These are phyloP conservation scores for Yponomeuta evonymella DNA, from an alignment of 2,888 invertebrate genomes.

Conservation along the genomic window DNA sequence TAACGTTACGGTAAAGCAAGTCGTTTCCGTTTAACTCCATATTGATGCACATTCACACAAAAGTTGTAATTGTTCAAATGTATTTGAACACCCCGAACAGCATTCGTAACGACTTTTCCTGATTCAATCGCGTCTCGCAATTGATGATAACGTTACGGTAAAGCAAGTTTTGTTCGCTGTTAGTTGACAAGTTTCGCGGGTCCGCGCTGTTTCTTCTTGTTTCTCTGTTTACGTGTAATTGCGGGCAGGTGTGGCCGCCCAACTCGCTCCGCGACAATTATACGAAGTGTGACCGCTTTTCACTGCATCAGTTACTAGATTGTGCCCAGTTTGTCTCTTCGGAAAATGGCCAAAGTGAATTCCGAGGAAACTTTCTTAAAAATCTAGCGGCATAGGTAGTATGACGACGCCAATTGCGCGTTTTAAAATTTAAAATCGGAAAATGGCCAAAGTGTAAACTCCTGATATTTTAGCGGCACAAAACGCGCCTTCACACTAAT, in stretches of 20 bases:
- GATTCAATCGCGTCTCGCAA: not conserved
- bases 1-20: slow-evolving; percentile 30
- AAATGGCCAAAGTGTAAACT: no score
- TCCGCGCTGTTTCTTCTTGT: slow-evolving; percentile 41
- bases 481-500: no score
- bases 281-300: slow-evolving; percentile 32
- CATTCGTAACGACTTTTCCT: not conserved
- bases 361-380: slow-evolving; percentile 23
- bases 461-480: no score
- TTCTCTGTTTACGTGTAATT: slow-evolving; percentile 49
- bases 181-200: slow-evolving; percentile 42
- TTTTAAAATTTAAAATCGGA: no score
- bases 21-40: slow-evolving; percentile 15
- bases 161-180: slow-evolving; percentile 42
- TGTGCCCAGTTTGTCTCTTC: slow-evolving; percentile 17
- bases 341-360: slow-evolving; percentile 25
- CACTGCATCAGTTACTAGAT: slow-evolving; percentile 25
- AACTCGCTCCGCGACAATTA: slow-evolving; percentile 32
- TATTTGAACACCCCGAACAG: not conserved
- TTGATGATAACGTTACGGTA: slow-evolving; percentile 23
- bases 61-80: not conserved
- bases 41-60: not conserved
- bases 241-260: slow-evolving; percentile 47
- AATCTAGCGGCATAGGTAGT: not conserved
- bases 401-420: no score